phyloP scores from a whole-genome alignment of 2,113 vertebrate genomes.

The Brachionichthys hirsutus region DNA sequence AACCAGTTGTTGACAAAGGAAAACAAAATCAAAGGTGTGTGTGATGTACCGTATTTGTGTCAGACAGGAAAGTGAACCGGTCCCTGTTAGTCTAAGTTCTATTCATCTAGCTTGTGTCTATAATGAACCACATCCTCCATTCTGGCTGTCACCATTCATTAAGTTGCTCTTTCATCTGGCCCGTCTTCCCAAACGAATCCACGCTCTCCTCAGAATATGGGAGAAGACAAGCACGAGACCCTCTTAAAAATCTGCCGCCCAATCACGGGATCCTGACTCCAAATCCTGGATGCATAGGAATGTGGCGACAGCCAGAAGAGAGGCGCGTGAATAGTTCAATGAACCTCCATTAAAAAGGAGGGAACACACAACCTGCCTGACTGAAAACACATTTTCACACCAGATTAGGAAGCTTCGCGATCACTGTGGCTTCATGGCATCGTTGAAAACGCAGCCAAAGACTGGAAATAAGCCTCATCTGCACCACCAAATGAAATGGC shows the following conservation, averaged over 20 bases:
- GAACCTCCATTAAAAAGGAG: constrained; percentile 29
- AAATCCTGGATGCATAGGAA: constrained; percentile 33
- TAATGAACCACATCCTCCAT: constrained; percentile 81
- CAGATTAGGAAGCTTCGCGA: constrained; percentile 56
- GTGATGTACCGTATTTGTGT: constrained; percentile 46
- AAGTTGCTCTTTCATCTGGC: constrained; percentile 73
- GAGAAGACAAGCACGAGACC: constrained; percentile 61
- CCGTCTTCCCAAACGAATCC: constrained; percentile 56
- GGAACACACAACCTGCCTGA: constrained; percentile 50
- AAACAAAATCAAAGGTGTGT: constrained; percentile 20
- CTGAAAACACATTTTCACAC: constrained; percentile 62
- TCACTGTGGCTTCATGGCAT: constrained; percentile 37
- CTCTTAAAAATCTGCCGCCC: constrained; percentile 64
- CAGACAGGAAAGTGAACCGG: too few species aligned
- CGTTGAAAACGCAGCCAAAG: constrained; percentile 25
- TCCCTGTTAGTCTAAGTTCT: constrained; percentile 68
- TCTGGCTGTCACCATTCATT: constrained; percentile 77
- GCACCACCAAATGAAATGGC: constrained; percentile 16
- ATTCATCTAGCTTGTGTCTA: constrained; percentile 76
- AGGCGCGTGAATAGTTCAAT: constrained; percentile 41
- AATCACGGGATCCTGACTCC: constrained; percentile 59
- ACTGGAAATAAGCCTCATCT: constrained; percentile 21
- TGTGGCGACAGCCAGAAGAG: constrained; percentile 20
- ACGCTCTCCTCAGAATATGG: constrained; percentile 62
- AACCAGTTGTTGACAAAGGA: constrained; percentile 14